Evolutionary conservation across 2,113 vertebrate genomes (phyloP).

Genomic region (Osmerus mordax): DNA sequence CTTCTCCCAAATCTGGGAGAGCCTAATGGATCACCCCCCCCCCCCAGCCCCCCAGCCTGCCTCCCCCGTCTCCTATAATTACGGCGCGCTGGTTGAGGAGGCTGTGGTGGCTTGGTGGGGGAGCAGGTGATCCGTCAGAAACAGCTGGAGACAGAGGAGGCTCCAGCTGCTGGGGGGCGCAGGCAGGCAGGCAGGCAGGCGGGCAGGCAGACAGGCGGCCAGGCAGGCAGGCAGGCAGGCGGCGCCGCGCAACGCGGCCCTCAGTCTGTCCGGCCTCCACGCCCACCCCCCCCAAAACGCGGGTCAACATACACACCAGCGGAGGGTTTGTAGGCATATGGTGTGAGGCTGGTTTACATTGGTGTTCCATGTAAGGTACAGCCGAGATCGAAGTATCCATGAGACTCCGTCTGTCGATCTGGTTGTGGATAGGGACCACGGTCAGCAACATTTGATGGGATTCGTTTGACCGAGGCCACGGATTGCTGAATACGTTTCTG

Average conservation of each 20-base stretch:
- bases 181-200: not conserved
- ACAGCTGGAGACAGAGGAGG: slow-evolving; percentile 53
- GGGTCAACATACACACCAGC: too few relatives aligned
- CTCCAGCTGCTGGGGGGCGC: slow-evolving; percentile 46
- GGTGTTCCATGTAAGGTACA: too few relatives aligned
- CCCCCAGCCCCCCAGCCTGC: slow-evolving; percentile 19
- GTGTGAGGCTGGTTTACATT: too few relatives aligned
- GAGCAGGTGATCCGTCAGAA: slow-evolving; percentile 56
- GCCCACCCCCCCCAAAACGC: not conserved
- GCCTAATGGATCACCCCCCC: slow-evolving; percentile 34
- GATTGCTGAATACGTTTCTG: too few relatives aligned
- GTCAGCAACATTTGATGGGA: too few relatives aligned
- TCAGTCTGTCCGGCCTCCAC: slow-evolving; percentile 11
- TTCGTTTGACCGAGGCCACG: too few relatives aligned
- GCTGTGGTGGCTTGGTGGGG: slow-evolving; percentile 22
- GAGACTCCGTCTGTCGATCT: too few relatives aligned
- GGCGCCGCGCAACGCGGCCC: not conserved
- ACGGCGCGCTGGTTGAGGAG: slow-evolving; percentile 34
- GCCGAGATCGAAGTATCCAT: too few relatives aligned
- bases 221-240: not conserved
- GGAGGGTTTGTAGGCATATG: too few relatives aligned
- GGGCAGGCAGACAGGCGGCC: not conserved
- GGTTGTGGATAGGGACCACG: too few relatives aligned
- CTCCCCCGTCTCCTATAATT: slow-evolving; percentile 45
- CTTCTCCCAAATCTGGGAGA: slow-evolving; percentile 23